phyloP scores from a whole-genome alignment of 1,140 invertebrate species.

The Dreissena rostriformis region DNA sequence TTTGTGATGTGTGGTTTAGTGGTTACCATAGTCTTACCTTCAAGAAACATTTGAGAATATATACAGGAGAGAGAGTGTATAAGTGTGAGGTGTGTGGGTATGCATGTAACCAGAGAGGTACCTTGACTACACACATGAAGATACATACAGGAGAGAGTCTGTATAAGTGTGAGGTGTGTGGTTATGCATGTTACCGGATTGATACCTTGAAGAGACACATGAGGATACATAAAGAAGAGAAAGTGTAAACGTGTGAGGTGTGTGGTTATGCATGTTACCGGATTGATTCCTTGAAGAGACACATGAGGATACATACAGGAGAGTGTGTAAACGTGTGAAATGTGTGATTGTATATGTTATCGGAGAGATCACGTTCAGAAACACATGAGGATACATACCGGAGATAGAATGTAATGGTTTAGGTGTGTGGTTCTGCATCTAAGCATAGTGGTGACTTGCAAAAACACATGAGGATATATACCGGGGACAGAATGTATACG shows the following conservation, averaged over 20 bases:
- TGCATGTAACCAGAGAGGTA: background rate
- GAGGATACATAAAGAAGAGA: too few relatives aligned
- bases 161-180: constrained; percentile 17
- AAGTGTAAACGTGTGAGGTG: background rate
- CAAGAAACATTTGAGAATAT: background rate
- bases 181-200: background rate
- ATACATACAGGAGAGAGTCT: constrained; percentile 18
- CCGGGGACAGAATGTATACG: too few relatives aligned
- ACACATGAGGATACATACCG: constrained; percentile 17
- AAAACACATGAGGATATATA: too few relatives aligned
- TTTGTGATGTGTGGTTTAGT: background rate
- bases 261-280: too few relatives aligned
- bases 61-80: constrained; percentile 5
- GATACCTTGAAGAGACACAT: too few relatives aligned
- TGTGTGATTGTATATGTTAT: background rate
- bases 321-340: too few relatives aligned
- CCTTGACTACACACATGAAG: background rate
- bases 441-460: too few relatives aligned
- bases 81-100: constrained; percentile 15
- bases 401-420: too few relatives aligned
- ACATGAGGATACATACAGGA: too few relatives aligned
- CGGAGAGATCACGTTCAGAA: background rate
- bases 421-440: background rate
- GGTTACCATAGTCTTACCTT: background rate
- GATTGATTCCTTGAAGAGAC: too few relatives aligned